Evolutionary conservation across 2,113 vertebrate genomes (phyloP).

Genomic region (Onychostruthus taczanowskii): DNA sequence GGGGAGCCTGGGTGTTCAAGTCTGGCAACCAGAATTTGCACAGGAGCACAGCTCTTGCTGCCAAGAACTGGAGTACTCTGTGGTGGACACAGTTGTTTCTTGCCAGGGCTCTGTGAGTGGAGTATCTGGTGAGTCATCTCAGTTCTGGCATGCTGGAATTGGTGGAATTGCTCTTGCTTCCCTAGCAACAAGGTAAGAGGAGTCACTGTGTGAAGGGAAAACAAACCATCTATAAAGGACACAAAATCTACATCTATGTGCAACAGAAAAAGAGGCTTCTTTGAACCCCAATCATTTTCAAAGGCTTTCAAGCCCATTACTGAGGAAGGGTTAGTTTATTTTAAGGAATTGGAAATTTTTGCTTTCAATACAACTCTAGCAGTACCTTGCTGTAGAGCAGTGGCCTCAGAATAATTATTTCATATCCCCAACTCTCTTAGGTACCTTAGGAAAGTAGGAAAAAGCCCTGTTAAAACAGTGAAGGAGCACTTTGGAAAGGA

Average conservation of each 20-base stretch:
- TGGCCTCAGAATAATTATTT: not conserved
- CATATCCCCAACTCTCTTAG: not conserved
- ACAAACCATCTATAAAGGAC: not conserved
- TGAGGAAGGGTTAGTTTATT: not conserved
- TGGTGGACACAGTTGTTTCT: not conserved
- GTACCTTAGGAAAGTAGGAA: not conserved
- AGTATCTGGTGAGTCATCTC: not conserved
- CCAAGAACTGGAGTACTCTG: not conserved
- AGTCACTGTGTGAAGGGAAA: not conserved
- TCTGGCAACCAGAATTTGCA: not conserved
- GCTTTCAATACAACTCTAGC: not conserved
- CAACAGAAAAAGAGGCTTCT: not conserved
- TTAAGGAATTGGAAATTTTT: not conserved
- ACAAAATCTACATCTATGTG: not conserved
- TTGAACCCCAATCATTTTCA: not conserved
- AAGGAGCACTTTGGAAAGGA: not conserved
- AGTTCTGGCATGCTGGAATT: not conserved
- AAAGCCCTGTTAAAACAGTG: not conserved
- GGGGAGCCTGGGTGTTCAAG: not conserved
- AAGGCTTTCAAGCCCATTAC: not conserved
- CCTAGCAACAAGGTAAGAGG: not conserved
- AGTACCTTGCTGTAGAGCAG: not conserved
- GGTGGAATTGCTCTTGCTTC: not conserved
- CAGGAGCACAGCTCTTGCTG: not conserved
- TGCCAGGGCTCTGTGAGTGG: not conserved